Evolutionary conservation across 2,113 vertebrate genomes (phyloP), one percentile per base, ranked within the genome.

Genomic region (Rhagologus leucostigma): DNA sequence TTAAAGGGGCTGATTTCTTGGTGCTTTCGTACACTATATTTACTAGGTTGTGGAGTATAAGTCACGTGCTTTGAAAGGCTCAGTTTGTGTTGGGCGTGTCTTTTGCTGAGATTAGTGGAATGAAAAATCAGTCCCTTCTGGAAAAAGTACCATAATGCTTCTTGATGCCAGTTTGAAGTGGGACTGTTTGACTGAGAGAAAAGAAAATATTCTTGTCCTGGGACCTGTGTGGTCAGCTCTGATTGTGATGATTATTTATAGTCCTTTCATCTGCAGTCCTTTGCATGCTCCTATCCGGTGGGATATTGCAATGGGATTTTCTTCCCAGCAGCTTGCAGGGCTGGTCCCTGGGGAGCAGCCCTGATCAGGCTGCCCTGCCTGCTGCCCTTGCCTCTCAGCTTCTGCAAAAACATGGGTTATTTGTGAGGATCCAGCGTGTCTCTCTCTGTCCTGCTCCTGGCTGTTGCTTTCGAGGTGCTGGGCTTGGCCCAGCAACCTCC

Each of bases 221-320:
- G 63, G 59, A 53, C 19, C 52, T 88, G 24, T 59, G 81, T 21
- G 52, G 59, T 50, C 30, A 3, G 1, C 41, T 92, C 42, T 82
- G 42, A 60, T 87, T 13, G 23, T 49, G 23, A 6, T 64, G 74
- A 41, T 89, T 91, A 89, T 94, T 91, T 93, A 76, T 87, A 91
- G 81, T 30, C 18, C 74, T 92, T 91, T 92, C 52, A 68, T 89
- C 52, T 91, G 65, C 41, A 57, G 63, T 63, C 44, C 70, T 90
- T 76, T 73, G 60, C 62, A 3, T 87, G 68, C 46, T 87, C 67
- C 82, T 52, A 74, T 94, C 87, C 37, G 39, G 57, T 91, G 84
- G 74, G 93, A 82, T 96, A 73, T 76, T 63, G 73, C 75, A 56
- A 22, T 91, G 87, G 81, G 78, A 65, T 82, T 69, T 87, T 89